phyloP scores from a whole-genome alignment of 2,113 vertebrate species.

The Pedetes capensis region DNA sequence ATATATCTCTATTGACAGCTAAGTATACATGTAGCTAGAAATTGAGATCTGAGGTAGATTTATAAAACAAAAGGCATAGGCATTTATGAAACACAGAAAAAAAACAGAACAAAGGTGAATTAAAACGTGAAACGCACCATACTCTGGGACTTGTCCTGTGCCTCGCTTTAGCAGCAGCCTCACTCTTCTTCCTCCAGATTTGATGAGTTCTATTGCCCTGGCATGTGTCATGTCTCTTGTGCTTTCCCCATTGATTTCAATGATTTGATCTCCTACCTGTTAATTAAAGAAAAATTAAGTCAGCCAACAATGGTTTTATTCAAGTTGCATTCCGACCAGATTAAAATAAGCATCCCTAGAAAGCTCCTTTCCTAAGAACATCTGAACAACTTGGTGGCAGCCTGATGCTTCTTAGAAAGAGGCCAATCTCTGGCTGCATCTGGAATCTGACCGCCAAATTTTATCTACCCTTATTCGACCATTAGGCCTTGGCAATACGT shows the following conservation, averaged over 20 bases:
- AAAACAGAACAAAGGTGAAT: not conserved
- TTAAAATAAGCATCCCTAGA: conserved; percentile 66
- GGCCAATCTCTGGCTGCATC: not conserved
- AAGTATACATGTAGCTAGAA: conserved; percentile 40
- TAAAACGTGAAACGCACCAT: conserved; percentile 88
- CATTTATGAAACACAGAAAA: not conserved
- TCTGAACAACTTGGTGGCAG: not conserved
- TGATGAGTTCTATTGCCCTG: conserved; percentile 98
- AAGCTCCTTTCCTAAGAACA: conserved; percentile 55
- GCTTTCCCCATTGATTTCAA: conserved; percentile 99
- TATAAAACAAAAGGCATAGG: not conserved
- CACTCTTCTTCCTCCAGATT: conserved; percentile 94
- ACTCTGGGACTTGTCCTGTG: conserved; percentile 97
- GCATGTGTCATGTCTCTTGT: conserved; percentile 97
- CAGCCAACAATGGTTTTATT: conserved; percentile 69
- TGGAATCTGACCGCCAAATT: not conserved
- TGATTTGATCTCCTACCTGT: conserved; percentile 99
- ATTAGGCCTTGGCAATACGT: not conserved
- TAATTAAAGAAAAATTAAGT: conserved; percentile 73
- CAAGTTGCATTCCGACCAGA: conserved; percentile 3
- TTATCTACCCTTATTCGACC: not conserved
- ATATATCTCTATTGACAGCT: not conserved
- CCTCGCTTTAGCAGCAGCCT: conserved; percentile 96
- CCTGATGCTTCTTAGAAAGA: not conserved
- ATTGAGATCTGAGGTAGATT: conserved; percentile 37